Percentiles rank a stretch among this genome's conserved stretches.
Evolutionary conservation across 2,113 vertebrate genomes (phyloP).

Genomic region (Tauraco erythrolophus): DNA sequence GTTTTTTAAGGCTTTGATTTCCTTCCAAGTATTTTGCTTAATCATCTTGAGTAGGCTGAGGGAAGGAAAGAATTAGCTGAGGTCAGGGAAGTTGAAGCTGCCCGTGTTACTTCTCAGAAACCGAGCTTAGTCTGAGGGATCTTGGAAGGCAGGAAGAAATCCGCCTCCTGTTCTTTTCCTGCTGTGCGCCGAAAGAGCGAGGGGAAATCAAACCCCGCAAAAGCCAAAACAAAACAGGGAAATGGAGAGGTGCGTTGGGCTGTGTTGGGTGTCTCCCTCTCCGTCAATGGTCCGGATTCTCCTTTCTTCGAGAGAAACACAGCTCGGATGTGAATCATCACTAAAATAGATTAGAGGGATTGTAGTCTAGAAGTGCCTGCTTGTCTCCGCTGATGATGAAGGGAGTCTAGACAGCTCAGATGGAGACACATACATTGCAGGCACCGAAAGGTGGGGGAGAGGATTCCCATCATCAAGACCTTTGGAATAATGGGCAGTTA

Average conservation of each 20-base stretch:
- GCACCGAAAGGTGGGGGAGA: background rate
- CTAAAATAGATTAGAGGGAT: background rate
- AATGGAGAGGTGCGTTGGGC: rapidly evolving
- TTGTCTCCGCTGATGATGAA: background rate
- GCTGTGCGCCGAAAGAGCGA: rapidly evolving
- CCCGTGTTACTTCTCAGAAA: background rate
- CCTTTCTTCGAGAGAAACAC: background rate
- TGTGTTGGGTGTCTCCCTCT: background rate
- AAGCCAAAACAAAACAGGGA: background rate
- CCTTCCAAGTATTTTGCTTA: conserved; percentile 65
- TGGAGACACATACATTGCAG: background rate
- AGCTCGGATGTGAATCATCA: background rate
- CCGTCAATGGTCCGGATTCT: background rate
- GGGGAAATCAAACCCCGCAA: background rate
- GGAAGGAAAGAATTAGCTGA: conserved; percentile 67
- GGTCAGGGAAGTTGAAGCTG: conserved; percentile 61
- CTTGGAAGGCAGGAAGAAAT: background rate
- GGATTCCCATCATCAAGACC: rapidly evolving
- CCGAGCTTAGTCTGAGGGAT: background rate
- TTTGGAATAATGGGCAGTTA: background rate
- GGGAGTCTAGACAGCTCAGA: background rate
- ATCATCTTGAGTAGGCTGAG: conserved; percentile 66
- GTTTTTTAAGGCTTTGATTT: conserved; percentile 62
- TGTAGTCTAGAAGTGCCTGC: background rate
- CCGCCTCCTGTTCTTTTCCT: background rate